Evolutionary conservation across 1,140 invertebrate genomes (phyloP).

Genomic region (Drosophila subpulchrella): DNA sequence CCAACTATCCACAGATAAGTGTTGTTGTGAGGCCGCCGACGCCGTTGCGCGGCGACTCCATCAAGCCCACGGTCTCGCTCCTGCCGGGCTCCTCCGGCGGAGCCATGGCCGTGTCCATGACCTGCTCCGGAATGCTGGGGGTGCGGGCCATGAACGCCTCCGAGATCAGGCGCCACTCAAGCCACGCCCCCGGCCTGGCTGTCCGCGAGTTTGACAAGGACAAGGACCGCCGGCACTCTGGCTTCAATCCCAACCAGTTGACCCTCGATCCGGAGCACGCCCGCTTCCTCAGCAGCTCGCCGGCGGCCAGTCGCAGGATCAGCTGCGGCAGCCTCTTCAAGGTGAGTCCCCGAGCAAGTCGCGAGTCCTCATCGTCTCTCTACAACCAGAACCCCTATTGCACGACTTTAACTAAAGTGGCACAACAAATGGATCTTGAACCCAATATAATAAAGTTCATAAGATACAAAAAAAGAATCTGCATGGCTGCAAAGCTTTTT

Average conservation of each 20-base stretch:
- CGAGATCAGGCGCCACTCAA: slow-evolving; percentile 81
- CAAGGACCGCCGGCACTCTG: slow-evolving; percentile 85
- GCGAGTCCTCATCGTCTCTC: neutral
- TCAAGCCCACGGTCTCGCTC: slow-evolving; percentile 58
- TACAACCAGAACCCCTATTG: slow-evolving; percentile 4
- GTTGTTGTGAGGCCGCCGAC: slow-evolving; percentile 90
- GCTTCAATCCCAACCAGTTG: slow-evolving; percentile 86
- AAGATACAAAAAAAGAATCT: too few species aligned
- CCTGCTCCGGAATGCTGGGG: slow-evolving; percentile 58
- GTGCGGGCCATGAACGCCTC: slow-evolving; percentile 59
- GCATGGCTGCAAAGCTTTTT: too few species aligned
- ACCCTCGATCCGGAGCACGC: slow-evolving; percentile 87
- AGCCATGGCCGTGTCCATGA: slow-evolving; percentile 52
- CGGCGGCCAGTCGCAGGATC: slow-evolving; percentile 91
- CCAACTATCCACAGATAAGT: slow-evolving; percentile 86
- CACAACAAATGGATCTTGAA: neutral
- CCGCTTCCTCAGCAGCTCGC: slow-evolving; percentile 88
- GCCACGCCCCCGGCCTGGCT: slow-evolving; percentile 79
- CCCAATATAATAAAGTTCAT: too few species aligned
- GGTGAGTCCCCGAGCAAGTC: slow-evolving; percentile 84
- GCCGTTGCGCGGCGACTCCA: slow-evolving; percentile 85
- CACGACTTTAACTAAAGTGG: slow-evolving; percentile 17
- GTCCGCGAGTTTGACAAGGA: slow-evolving; percentile 83
- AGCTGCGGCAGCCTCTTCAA: slow-evolving; percentile 91
- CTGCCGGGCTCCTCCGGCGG: slow-evolving; percentile 28